phyloP scores from a whole-genome alignment of 2,888 invertebrate genomes.

The Hydrotaea cyrtoneurina region DNA sequence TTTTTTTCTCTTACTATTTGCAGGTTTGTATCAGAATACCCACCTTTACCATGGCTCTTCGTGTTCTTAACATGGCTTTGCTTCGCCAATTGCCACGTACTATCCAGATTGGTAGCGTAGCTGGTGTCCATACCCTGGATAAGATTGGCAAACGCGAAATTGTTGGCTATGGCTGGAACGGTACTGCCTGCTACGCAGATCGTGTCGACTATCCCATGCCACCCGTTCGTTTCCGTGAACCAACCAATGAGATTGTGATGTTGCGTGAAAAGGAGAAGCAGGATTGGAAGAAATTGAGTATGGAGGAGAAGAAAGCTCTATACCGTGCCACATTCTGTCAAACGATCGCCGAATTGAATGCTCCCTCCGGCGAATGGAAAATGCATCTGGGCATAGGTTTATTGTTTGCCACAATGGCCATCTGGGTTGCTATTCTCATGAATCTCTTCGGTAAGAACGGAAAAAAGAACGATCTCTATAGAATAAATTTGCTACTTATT shows the following conservation, averaged over 20 bases:
- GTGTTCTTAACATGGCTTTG: slow-evolving; percentile 75
- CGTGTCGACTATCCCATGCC: slow-evolving; percentile 92
- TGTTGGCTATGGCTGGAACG: slow-evolving; percentile 95
- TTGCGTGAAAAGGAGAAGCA: slow-evolving; percentile 96
- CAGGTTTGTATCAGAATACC: slow-evolving; percentile 44
- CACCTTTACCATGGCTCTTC: slow-evolving; percentile 75
- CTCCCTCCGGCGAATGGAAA: slow-evolving; percentile 78
- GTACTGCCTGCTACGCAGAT: slow-evolving; percentile 89
- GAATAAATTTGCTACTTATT: neutral
- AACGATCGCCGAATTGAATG: slow-evolving; percentile 93
- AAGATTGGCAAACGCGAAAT: slow-evolving; percentile 92
- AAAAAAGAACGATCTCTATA: too few relatives aligned
- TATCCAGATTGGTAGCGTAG: slow-evolving; percentile 75
- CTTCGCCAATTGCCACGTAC: slow-evolving; percentile 73
- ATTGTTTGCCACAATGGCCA: slow-evolving; percentile 72
- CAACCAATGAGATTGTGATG: slow-evolving; percentile 87
- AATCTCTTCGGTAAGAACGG: slow-evolving; percentile 75
- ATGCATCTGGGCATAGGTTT: slow-evolving; percentile 83
- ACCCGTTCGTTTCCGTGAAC: slow-evolving; percentile 90
- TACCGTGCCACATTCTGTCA: slow-evolving; percentile 97
- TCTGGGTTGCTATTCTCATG: slow-evolving; percentile 77
- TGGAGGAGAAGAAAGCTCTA: slow-evolving; percentile 95
- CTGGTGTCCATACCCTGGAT: slow-evolving; percentile 78
- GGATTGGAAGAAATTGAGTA: slow-evolving; percentile 95
- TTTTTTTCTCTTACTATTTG: slow-evolving; percentile 6